These are phyloP conservation scores for Tubulanus polymorphus DNA, from an alignment of 2,888 invertebrate genomes.

Conservation along the genomic window DNA sequence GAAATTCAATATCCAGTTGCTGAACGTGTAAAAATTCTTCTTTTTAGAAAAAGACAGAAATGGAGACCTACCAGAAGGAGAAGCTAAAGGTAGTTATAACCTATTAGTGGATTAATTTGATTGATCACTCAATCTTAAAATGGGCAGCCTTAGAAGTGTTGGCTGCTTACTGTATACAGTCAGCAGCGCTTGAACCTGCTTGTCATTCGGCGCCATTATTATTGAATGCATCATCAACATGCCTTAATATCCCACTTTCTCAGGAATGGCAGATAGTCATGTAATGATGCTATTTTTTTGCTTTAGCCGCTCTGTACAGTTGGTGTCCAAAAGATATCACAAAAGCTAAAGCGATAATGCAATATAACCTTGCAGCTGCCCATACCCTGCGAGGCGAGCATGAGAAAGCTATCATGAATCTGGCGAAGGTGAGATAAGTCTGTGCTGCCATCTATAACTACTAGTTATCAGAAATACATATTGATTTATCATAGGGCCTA, in stretches of 20 bases:
- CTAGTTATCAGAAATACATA: not conserved
- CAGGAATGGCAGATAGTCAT: no score
- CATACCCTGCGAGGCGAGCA: constrained; percentile 72
- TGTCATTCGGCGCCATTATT: no score
- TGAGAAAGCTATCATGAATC: constrained; percentile 59
- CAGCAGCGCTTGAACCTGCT: no score
- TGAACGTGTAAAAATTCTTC: not conserved
- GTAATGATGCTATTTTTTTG: not conserved
- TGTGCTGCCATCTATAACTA: not conserved
- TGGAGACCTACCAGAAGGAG: not conserved
- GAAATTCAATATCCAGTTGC: not conserved
- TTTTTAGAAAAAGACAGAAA: not conserved
- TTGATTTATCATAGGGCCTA: not conserved
- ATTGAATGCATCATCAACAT: no score
- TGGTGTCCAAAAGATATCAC: constrained; percentile 65
- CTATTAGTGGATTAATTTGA: no score
- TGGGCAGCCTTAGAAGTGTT: no score
- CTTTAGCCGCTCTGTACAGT: constrained; percentile 33
- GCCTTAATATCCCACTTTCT: no score
- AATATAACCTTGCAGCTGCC: constrained; percentile 74
- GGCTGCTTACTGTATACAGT: no score
- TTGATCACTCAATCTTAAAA: no score
- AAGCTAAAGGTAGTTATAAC: not conserved
- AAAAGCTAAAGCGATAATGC: constrained; percentile 68
- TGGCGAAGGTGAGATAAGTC: constrained; percentile 31